phyloP scores from a whole-genome alignment of 2,888 invertebrate genomes.

The Opisthograptis luteolata region DNA sequence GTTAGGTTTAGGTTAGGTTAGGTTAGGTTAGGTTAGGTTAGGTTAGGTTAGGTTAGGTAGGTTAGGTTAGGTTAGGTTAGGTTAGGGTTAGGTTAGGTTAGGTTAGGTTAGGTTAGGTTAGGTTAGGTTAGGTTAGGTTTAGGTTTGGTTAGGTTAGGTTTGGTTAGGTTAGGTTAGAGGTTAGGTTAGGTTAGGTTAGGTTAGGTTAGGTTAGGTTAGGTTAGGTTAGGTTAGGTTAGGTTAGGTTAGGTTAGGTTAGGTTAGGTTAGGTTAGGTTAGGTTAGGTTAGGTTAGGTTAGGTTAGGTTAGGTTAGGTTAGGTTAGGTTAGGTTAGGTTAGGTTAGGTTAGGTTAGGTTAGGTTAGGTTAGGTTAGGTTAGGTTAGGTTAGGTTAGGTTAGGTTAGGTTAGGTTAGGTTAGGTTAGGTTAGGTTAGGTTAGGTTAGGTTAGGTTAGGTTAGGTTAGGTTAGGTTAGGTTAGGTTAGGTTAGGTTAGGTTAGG shows the following conservation, averaged over 20 bases:
- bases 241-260: constrained; percentile 21
- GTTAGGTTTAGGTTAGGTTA: constrained; percentile 30
- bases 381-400: constrained; percentile 42
- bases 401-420: constrained; percentile 13
- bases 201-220: constrained; percentile 22
- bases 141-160: constrained; percentile 29
- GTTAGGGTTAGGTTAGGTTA: constrained; percentile 31
- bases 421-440: constrained; percentile 29
- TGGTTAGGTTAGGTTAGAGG: constrained; percentile 11
- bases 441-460: constrained; percentile 35
- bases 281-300: constrained; percentile 44
- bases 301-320: constrained; percentile 31
- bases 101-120: constrained; percentile 30
- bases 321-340: constrained; percentile 33
- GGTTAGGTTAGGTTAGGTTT: constrained; percentile 32
- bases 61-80: not conserved
- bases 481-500: constrained; percentile 35
- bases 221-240: constrained; percentile 33
- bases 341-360: constrained; percentile 42
- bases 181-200: constrained; percentile 26
- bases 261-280: constrained; percentile 37
- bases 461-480: constrained; percentile 39
- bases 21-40: constrained; percentile 34
- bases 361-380: constrained; percentile 43
- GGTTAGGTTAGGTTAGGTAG: constrained; percentile 18